Evolutionary conservation across 2,797 vertebrate species (phyloP), one percentile per base, ranked within the genome.

Genomic region (Sebastes ruberrimus): DNA sequence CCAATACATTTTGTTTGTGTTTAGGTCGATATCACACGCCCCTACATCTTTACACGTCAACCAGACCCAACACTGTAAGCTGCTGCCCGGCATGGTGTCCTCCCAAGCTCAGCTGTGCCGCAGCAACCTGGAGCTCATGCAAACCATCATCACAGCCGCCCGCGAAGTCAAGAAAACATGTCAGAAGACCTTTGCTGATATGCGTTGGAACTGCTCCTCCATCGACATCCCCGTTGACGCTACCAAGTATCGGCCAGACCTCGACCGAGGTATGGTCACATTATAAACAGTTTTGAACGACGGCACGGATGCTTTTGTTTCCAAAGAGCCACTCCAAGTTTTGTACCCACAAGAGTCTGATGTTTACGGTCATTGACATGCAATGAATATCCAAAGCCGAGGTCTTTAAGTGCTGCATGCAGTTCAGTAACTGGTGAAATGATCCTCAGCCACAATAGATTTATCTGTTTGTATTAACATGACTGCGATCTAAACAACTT

Each of bases 141-240:
- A 97, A 27, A 98, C 97, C 87, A 95, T 99, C 30, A 95, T 98
- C 90, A 97, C 97, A 70, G 98, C 99, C 0, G 97, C 98, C 0
- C 95, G 96, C 0, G 98, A 99, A 78, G 98, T 98, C 90, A 97
- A 97, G 91, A 99, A 99, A 91, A 97, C 97, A 2, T 99, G 99
- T 91, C 97, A 97, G 84, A 98, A 98, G 94, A 96, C 98, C 0
- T 99, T 99, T 2, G 78, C 95, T 0, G 98, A 99, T 87, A 99
- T 99, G 99, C 94, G 98, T 62, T 99, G 98, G 99, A 99, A 99
- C 94, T 99, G 99, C 90, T 98, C 99, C 53, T 98, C 98, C 87
- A 98, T 99, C 1, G 98, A 98, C 35, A 95, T 97, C 67, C 86
- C 94, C 42, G 90, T 94, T 0, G 97, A 94, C 14, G 92, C 96